Evolutionary conservation across 1,140 invertebrate species (phyloP).

Genomic region (Drosophila lacertosa): DNA sequence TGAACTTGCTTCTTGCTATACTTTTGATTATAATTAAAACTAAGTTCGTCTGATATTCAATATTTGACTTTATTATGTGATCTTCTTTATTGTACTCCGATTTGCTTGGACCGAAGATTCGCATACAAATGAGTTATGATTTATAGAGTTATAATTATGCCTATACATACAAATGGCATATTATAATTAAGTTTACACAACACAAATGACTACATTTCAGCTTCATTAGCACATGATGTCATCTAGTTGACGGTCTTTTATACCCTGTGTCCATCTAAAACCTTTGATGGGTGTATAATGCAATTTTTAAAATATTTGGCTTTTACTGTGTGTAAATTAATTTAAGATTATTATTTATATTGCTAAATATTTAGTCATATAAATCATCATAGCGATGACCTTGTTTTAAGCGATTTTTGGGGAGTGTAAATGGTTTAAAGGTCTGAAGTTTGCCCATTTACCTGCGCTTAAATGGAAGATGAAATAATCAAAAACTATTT

Average conservation of each 20-base stretch:
- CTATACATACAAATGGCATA: background rate
- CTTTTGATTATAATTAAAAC: background rate
- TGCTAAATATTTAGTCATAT: too few species aligned
- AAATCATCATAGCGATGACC: too few species aligned
- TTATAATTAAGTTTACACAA: conserved; percentile 10
- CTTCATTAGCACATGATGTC: conserved; percentile 19
- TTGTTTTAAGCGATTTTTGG: too few species aligned
- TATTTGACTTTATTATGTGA: background rate
- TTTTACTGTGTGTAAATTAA: background rate
- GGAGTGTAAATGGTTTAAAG: too few species aligned
- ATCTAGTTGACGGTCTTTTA: background rate
- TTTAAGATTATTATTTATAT: background rate
- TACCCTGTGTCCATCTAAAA: background rate
- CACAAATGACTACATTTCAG: background rate
- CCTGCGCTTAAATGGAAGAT: too few species aligned
- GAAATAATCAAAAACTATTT: too few species aligned
- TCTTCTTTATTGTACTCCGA: background rate
- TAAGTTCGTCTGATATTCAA: background rate
- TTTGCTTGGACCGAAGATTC: background rate
- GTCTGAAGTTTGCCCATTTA: too few species aligned
- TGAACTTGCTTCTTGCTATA: conserved; percentile 7
- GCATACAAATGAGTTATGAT: conserved; percentile 23
- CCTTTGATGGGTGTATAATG: background rate
- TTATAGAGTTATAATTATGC: conserved; percentile 18
- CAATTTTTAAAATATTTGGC: background rate